Conservation (phyloP, 2,113 vertebrate species). For the Hypocryptadius cinnamomeus region DNA sequence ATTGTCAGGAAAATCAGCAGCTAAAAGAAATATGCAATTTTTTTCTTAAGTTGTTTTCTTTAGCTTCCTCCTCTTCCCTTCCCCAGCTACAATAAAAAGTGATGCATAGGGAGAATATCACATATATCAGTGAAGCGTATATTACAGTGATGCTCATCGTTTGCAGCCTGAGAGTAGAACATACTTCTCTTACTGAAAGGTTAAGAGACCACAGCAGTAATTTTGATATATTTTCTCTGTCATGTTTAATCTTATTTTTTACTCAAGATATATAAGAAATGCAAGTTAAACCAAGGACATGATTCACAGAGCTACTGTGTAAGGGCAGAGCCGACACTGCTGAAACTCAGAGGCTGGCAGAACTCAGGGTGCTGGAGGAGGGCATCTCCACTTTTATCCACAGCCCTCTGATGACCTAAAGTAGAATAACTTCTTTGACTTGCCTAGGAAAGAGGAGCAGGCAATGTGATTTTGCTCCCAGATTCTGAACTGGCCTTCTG, state of each 20-base stretch:
- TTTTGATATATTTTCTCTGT: background rate
- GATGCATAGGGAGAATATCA: background rate
- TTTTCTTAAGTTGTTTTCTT: background rate
- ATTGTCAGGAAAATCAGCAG: constrained; percentile 8
- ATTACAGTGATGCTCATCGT: background rate
- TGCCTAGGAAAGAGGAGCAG: background rate
- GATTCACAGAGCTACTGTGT: background rate
- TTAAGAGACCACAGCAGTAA: background rate
- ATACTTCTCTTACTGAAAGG: background rate
- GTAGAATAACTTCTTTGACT: background rate
- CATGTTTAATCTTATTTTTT: background rate
- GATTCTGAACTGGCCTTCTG: background rate
- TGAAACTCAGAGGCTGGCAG: background rate
- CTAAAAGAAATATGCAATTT: background rate
- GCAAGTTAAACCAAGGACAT: rapidly evolving
- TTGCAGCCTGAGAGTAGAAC: background rate
- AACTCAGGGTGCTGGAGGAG: background rate
- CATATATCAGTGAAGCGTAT: background rate
- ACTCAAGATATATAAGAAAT: background rate
- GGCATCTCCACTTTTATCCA: background rate
- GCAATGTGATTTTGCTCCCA: background rate
- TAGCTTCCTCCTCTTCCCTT: background rate
- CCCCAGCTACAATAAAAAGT: background rate
- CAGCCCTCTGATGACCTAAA: background rate
- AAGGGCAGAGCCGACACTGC: background rate